Evolutionary conservation across 2,113 vertebrate genomes (phyloP).

Genomic region (Centrocercus urophasianus): DNA sequence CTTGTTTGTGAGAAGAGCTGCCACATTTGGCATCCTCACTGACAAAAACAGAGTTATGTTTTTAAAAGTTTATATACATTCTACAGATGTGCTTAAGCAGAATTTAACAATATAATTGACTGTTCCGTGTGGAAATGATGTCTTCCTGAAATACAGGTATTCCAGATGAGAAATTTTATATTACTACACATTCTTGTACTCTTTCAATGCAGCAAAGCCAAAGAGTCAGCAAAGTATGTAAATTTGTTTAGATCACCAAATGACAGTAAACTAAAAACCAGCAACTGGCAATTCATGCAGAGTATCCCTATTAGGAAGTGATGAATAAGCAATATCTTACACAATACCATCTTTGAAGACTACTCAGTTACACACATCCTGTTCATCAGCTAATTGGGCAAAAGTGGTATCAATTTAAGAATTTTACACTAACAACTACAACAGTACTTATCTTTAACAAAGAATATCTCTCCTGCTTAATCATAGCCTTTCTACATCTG

Average conservation of each 20-base stretch:
- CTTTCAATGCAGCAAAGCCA: background rate
- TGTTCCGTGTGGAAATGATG: background rate
- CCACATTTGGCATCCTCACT: background rate
- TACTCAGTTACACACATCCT: slow-evolving; percentile 34
- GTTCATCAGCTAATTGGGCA: slow-evolving; percentile 46
- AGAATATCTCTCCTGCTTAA: background rate
- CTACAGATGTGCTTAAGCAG: background rate
- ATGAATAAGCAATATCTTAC: slow-evolving; percentile 37
- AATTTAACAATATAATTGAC: background rate
- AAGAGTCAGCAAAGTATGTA: slow-evolving; percentile 6
- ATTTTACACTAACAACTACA: slow-evolving; percentile 44
- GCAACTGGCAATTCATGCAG: background rate
- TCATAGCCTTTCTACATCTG: background rate
- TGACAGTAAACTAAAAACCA: slow-evolving; percentile 22
- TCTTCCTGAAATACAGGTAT: background rate
- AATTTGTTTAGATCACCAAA: slow-evolving; percentile 11
- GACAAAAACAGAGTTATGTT: background rate
- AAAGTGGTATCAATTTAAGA: slow-evolving; percentile 45
- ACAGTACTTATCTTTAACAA: background rate
- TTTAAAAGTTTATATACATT: background rate
- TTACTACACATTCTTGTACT: background rate
- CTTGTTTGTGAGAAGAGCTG: background rate
- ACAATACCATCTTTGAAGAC: background rate
- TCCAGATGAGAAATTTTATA: background rate
- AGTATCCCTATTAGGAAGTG: slow-evolving; percentile 26